Evolutionary conservation across 2,888 invertebrate species (phyloP), one percentile per base, ranked within the genome.

Genomic region (Leucophenga montana): DNA sequence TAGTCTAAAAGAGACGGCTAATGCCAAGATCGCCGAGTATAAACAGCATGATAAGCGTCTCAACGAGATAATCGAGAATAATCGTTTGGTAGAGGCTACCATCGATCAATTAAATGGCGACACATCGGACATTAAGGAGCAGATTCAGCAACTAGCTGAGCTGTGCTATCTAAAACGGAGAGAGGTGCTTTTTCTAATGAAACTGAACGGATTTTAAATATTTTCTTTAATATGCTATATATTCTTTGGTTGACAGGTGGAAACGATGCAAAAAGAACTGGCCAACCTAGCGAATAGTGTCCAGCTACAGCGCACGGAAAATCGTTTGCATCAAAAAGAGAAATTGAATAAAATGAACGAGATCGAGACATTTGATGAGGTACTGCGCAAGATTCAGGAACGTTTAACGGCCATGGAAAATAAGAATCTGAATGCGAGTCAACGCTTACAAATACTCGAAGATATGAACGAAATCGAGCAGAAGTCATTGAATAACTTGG

Each of bases 31-130:
- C 56, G 86, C 86, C 39, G 84, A 85, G 13, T 84, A 91, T 5
- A 88, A 90, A 20, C 89, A 89, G 54, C 88, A 90, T 56, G 90
- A 91, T 57, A 82, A 86, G 14, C 91, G 91, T 79, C 80, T 91
- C 5, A 85, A 89, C 39, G 90, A 90, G 64, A 90, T 92, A 73
- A 86, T 89, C 31, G 85, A 85, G 4, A 91, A 90, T 74, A 93
- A 92, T 78, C 90, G 88, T 54, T 88, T 90, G 71, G 76, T 90
- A 5, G 89, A 90, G 76, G 70, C 80, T 9, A 82, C 86, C 67
- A 90, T 90, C 16, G 85, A 88, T 56, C 81, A 86, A 31, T 71
- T 90, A 1, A 91, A 90, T 73, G 72, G 75, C 0, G 79, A 88
- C 20, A 87, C 87, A 20, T 89, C 90, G 0, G 79, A 81, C 14